A percentile compares a stretch with the other conserved stretches of the same genome.
Evolutionary conservation across 2,888 invertebrate species (phyloP).

Genomic region (Caenorhabditis sp.): DNA sequence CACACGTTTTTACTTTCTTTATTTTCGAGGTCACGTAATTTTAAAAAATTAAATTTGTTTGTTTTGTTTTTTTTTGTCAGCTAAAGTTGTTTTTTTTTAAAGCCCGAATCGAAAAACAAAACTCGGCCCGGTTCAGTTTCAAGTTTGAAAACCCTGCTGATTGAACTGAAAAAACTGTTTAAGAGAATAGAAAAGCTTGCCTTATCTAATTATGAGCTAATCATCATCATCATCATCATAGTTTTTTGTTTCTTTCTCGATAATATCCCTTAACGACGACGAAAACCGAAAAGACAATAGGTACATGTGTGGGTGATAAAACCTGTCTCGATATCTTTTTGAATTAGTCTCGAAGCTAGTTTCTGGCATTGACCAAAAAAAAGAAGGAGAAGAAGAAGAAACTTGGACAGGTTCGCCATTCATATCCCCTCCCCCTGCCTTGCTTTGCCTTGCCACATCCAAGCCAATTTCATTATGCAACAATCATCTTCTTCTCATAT

Average conservation of each 20-base stretch:
- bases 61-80: too few relatives aligned
- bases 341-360: not conserved
- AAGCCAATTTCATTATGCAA: conserved; percentile 7
- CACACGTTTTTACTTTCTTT: too few relatives aligned
- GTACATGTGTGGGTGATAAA: not conserved
- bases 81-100: too few relatives aligned
- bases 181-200: too few relatives aligned
- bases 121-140: too few relatives aligned
- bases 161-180: not conserved
- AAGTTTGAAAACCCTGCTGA: too few relatives aligned
- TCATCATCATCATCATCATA: not conserved
- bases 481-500: not conserved
- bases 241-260: not conserved
- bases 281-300: not conserved
- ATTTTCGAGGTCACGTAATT: too few relatives aligned
- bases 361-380: not conserved
- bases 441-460: not conserved
- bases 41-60: too few relatives aligned
- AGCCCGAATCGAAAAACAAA: too few relatives aligned
- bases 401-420: not conserved
- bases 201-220: not conserved
- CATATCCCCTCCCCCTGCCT: not conserved
- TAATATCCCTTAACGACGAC: not conserved
- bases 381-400: not conserved
- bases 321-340: not conserved